phyloP scores from a whole-genome alignment of 2,113 vertebrate species.

The Polyodon spathula region DNA sequence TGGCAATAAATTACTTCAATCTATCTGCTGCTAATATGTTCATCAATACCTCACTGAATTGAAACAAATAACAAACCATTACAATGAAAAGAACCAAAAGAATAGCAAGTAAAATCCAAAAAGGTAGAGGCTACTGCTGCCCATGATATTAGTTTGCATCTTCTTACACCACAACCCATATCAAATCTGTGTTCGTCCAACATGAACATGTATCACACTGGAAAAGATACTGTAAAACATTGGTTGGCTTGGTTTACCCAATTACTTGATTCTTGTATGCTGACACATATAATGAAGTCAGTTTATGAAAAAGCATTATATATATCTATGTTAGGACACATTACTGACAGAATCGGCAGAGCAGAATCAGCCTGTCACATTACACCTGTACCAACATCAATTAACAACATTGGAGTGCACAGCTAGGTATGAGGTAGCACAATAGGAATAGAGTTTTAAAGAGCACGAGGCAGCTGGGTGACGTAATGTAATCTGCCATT shows the following conservation, averaged over 20 bases:
- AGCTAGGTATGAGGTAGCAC: slow-evolving; percentile 44
- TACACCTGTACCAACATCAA: slow-evolving; percentile 60
- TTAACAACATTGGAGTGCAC: slow-evolving; percentile 35
- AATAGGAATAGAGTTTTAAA: slow-evolving; percentile 20
- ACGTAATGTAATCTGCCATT: slow-evolving; percentile 26
- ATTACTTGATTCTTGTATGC: too few species aligned
- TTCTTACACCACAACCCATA: too few species aligned
- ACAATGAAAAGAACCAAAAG: background rate
- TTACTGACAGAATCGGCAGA: slow-evolving; percentile 46
- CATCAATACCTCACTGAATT: background rate
- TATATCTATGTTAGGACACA: slow-evolving; percentile 29
- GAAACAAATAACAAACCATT: background rate
- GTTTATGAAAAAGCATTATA: too few species aligned
- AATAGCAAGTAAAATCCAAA: background rate
- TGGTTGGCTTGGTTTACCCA: too few species aligned
- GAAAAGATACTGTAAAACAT: too few species aligned
- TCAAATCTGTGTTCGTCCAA: too few species aligned
- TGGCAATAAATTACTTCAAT: slow-evolving; percentile 17
- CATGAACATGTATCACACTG: too few species aligned
- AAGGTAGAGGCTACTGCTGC: too few species aligned
- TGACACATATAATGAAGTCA: too few species aligned
- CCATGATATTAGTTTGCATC: too few species aligned
- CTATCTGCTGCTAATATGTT: too few species aligned
- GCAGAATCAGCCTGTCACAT: slow-evolving; percentile 46
- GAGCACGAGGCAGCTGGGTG: slow-evolving; percentile 19